phyloP scores from a whole-genome alignment of 2,797 vertebrate genomes.

The Pipistrellus pipistrellus region DNA sequence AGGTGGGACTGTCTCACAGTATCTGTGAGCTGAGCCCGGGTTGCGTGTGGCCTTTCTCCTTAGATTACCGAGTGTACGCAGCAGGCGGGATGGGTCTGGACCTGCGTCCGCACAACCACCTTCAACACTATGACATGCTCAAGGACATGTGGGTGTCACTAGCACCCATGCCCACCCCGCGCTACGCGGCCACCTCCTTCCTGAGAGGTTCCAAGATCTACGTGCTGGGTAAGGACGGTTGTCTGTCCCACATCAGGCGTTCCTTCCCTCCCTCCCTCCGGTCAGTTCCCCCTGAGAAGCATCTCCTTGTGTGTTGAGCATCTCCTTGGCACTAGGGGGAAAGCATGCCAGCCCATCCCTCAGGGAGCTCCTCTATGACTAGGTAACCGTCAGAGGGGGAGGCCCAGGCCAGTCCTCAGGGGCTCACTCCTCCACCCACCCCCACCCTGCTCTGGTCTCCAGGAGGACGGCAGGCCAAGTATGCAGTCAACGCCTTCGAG shows the following conservation, averaged over 20 bases:
- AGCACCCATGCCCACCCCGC: constrained; percentile 95
- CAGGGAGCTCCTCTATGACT: background rate
- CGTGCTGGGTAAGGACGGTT: constrained; percentile 92
- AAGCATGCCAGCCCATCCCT: background rate
- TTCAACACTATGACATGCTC: constrained; percentile 97
- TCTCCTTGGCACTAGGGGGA: background rate
- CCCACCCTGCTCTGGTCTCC: background rate
- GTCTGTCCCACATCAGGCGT: background rate
- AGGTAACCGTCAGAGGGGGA: background rate
- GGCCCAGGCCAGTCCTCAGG: background rate
- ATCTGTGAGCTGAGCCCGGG: background rate
- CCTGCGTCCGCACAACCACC: constrained; percentile 94
- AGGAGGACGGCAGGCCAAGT: constrained; percentile 97
- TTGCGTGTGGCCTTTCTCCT: background rate
- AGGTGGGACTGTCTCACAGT: background rate
- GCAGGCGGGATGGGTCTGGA: constrained; percentile 97
- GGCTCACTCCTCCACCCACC: background rate
- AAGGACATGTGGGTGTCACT: constrained; percentile 98
- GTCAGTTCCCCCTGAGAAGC: background rate
- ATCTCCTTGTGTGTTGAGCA: background rate
- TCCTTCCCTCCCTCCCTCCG: background rate
- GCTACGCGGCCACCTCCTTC: constrained; percentile 94
- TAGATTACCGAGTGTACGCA: constrained; percentile 95
- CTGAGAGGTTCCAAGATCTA: constrained; percentile 96
- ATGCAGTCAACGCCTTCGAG: constrained; percentile 95